Conservation (phyloP, 2,113 vertebrate species). For the Periophthalmodon schlosseri region DNA sequence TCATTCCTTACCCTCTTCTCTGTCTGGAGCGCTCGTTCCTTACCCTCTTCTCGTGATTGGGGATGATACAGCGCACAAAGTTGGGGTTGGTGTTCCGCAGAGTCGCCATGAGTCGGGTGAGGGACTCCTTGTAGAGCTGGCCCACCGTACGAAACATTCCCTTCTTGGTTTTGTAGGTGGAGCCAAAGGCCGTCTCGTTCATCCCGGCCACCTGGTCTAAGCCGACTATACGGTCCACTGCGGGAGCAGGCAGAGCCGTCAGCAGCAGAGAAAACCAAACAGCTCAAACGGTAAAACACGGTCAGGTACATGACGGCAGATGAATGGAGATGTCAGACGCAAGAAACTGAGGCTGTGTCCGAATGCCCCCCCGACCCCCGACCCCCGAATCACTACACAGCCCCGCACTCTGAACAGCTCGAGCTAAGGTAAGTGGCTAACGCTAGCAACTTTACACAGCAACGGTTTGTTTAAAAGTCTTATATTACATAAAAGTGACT, state of each 20-base stretch:
- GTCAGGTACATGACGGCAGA: slow-evolving; percentile 40
- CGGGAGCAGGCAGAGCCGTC: slow-evolving; percentile 7
- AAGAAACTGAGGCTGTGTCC: not conserved
- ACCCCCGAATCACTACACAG: too few relatives aligned
- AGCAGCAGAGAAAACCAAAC: not conserved
- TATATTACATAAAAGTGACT: too few relatives aligned
- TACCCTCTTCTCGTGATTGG: slow-evolving; percentile 97
- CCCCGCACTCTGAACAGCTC: too few relatives aligned
- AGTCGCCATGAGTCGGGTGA: slow-evolving; percentile 96
- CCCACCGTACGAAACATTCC: slow-evolving; percentile 97
- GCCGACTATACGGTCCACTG: slow-evolving; percentile 97
- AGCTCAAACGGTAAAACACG: slow-evolving; percentile 22
- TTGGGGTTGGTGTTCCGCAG: slow-evolving; percentile 98
- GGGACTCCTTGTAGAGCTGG: slow-evolving; percentile 96
- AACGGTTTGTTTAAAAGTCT: too few relatives aligned
- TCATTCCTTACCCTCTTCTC: too few relatives aligned
- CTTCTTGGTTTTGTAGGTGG: slow-evolving; percentile 96
- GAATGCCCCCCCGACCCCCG: too few relatives aligned
- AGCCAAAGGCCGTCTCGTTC: slow-evolving; percentile 94
- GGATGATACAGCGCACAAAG: slow-evolving; percentile 98
- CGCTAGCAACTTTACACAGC: too few relatives aligned
- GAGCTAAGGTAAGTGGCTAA: too few relatives aligned
- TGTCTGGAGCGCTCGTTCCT: slow-evolving; percentile 14
- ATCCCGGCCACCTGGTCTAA: slow-evolving; percentile 97
- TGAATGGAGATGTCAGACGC: slow-evolving; percentile 43